Conservation (phyloP, 2,888 invertebrate genomes). For the Acanthosoma haemorrhoidale region DNA sequence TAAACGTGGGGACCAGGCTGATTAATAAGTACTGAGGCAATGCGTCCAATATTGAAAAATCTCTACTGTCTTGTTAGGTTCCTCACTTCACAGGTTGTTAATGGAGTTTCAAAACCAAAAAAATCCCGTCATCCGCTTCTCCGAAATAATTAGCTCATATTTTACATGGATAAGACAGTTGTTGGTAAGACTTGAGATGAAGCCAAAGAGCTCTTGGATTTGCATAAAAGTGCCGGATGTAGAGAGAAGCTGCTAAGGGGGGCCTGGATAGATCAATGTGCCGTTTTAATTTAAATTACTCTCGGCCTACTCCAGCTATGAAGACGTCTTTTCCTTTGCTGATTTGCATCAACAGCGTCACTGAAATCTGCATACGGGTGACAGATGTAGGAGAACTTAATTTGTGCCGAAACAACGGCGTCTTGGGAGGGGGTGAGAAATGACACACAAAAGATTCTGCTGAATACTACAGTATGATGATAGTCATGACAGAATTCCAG, state of each 20-base stretch:
- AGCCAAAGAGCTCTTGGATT: neutral
- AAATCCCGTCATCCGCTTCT: no score
- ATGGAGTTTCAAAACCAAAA: no score
- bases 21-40: no score
- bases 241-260: neutral
- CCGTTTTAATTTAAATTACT: slow-evolving; percentile 5
- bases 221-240: neutral
- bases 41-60: no score
- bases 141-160: no score
- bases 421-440: neutral
- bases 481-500: no score
- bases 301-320: neutral
- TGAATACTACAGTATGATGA: no score
- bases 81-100: no score
- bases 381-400: neutral
- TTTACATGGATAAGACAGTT: no score
- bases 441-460: neutral
- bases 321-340: neutral
- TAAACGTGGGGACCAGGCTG: no score
- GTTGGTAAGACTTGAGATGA: no score
- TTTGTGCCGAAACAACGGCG: neutral
- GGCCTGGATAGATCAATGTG: neutral
- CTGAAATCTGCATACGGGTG: neutral
- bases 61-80: no score
- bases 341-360: neutral